A percentile compares a stretch with the other conserved stretches of the same genome.
Evolutionary conservation across 2,888 invertebrate species (phyloP).

Genomic region (Drosophila mulleri): DNA sequence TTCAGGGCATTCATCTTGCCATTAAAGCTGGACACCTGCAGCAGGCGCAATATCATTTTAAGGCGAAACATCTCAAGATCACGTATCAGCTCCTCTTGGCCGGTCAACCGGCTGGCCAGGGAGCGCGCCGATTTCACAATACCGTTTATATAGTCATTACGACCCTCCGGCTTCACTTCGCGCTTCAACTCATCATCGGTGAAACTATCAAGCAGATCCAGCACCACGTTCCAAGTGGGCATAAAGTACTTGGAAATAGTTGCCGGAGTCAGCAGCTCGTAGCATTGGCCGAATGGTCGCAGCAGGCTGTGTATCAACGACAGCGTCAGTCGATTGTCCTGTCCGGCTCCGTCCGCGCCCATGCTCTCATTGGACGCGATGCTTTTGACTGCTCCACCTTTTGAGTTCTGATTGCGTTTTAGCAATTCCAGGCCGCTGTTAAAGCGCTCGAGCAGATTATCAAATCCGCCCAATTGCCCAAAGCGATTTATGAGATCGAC

Average conservation of each 20-base stretch:
- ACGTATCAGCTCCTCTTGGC: slow-evolving; percentile 90
- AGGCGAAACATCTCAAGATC: slow-evolving; percentile 96
- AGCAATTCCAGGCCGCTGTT: slow-evolving; percentile 89
- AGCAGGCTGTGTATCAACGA: slow-evolving; percentile 92
- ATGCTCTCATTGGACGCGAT: slow-evolving; percentile 49
- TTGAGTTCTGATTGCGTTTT: slow-evolving; percentile 86
- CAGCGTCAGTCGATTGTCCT: slow-evolving; percentile 87
- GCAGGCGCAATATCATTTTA: slow-evolving; percentile 96
- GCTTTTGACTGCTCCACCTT: slow-evolving; percentile 18
- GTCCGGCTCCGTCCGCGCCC: slow-evolving; percentile 51
- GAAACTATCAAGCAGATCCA: slow-evolving; percentile 94
- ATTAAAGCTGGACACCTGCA: slow-evolving; percentile 99
- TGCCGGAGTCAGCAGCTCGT: slow-evolving; percentile 94
- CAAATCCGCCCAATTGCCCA: slow-evolving; percentile 95
- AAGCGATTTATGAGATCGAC: slow-evolving; percentile 98
- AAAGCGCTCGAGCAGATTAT: slow-evolving; percentile 93
- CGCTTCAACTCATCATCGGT: slow-evolving; percentile 98
- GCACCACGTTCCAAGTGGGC: slow-evolving; percentile 96
- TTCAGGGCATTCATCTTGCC: slow-evolving; percentile 99
- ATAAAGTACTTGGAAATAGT: slow-evolving; percentile 96
- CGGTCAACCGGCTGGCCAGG: slow-evolving; percentile 93
- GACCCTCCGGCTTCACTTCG: slow-evolving; percentile 96
- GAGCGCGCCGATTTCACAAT: slow-evolving; percentile 97
- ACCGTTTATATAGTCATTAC: slow-evolving; percentile 97
- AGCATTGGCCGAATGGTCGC: slow-evolving; percentile 96